These are phyloP conservation scores for Podocnemis expansa DNA, from an alignment of 2,113 vertebrate genomes.

Conservation along the genomic window DNA sequence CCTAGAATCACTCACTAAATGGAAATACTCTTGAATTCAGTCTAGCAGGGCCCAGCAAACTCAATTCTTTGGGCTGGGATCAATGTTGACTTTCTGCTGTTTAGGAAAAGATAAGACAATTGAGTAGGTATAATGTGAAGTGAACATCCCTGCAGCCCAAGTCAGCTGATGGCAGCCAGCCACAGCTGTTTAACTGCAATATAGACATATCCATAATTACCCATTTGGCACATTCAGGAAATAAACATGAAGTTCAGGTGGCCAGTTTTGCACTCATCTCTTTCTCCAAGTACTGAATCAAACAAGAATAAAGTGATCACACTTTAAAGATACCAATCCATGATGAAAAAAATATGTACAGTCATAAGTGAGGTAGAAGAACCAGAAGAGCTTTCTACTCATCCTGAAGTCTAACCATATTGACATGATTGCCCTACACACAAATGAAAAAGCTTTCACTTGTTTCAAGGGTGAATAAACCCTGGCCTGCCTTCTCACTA, in stretches of 20 bases:
- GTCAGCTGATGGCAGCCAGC: too few species aligned
- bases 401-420: constrained; percentile 2
- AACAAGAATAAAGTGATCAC: neutral
- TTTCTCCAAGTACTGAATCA: neutral
- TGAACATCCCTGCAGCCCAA: too few species aligned
- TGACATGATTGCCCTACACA: neutral
- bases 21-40: too few species aligned
- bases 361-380: neutral
- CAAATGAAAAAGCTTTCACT: neutral
- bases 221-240: neutral
- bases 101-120: too few species aligned
- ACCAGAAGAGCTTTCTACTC: neutral
- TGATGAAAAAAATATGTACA: neutral
- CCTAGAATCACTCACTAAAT: too few species aligned
- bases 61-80: too few species aligned
- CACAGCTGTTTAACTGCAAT: too few species aligned
- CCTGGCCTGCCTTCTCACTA: neutral
- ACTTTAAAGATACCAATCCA: neutral
- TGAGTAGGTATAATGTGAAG: too few species aligned
- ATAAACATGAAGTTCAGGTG: neutral
- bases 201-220: neutral
- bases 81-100: too few species aligned
- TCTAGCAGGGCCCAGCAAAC: too few species aligned
- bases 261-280: neutral
- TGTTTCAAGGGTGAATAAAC: constrained; percentile 1